Evolutionary conservation across 2,113 vertebrate species (phyloP).

Genomic region (Mus pahari): DNA sequence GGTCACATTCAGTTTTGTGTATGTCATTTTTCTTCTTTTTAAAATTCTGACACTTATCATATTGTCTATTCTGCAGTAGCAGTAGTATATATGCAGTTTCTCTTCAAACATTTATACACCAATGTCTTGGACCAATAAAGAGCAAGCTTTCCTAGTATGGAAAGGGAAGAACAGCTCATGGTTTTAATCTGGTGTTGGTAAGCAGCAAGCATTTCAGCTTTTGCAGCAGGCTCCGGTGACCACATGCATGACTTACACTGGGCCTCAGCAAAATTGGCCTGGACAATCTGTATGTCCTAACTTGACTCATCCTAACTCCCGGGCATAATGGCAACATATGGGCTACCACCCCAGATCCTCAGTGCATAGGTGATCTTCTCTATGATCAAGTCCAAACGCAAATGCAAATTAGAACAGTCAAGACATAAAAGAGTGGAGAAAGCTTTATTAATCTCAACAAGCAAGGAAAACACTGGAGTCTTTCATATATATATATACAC

Average conservation of each 20-base stretch:
- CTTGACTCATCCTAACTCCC: neutral
- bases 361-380: neutral
- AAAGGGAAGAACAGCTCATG: too few species aligned
- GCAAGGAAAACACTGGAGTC: neutral
- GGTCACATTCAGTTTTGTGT: too few species aligned
- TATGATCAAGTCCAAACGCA: neutral
- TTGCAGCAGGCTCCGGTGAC: neutral
- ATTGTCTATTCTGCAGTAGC: too few species aligned
- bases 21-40: too few species aligned
- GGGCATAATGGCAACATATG: neutral
- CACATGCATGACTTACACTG: neutral
- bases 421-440: neutral
- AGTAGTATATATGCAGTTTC: too few species aligned
- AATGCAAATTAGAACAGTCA: neutral
- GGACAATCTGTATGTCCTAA: neutral
- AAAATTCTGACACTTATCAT: too few species aligned
- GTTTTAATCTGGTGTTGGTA: too few species aligned
- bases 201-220: too few species aligned
- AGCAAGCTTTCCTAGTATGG: too few species aligned
- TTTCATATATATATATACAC: neutral
- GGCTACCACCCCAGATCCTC: neutral
- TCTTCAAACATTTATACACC: too few species aligned
- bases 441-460: neutral
- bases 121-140: too few species aligned
- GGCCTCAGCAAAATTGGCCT: neutral